Base-by-base conservation (phyloP, 2,113 vertebrate species). In the Lamprotornis superbus region DNA sequence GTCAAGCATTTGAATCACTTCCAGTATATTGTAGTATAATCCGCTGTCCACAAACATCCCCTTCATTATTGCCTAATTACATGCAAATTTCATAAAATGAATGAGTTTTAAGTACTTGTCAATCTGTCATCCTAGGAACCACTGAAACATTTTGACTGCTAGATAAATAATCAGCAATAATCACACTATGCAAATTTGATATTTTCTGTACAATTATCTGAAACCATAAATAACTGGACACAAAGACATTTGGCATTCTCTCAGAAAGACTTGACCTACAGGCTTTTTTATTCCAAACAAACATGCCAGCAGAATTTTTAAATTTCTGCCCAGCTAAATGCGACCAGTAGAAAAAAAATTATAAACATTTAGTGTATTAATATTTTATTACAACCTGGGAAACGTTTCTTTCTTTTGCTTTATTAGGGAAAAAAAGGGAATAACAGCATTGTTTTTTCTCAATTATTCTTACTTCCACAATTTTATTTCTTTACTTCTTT, bases 141-240 rank as follows among this genome's bases (percentile, higher is more conserved):
- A 99, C 98, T 99, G 99, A 99, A 99, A 99, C 98, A 98, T 99
- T 98, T 98, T 99, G 98, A 99, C 98, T 99, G 98, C 98, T 98
- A 98, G 98, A 99, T 99, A 99, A 99, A 99, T 99, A 99, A 99
- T 99, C 99, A 99, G 99, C 99, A 99, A 99, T 99, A 99, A 99
- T 99, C 99, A 98, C 98, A 98, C 98, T 99, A 99, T 99, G 99
- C 99, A 99, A 99, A 99, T 99, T 99, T 99, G 99, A 98, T 99
- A 99, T 99, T 99, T 99, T 99, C 98, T 98, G 98, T 99, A 99
- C 98, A 99, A 99, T 99, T 99, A 99, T 98, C 98, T 98, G 97
- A 97, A 98, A 98, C 98, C 99, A 99, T 99, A 99, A 99, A 99
- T 99, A 99, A 98, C 98, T 95, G 98, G 98, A 99, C 99, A 99